phyloP scores from a whole-genome alignment of 2,113 vertebrate genomes.

The Tragulus kanchil region DNA sequence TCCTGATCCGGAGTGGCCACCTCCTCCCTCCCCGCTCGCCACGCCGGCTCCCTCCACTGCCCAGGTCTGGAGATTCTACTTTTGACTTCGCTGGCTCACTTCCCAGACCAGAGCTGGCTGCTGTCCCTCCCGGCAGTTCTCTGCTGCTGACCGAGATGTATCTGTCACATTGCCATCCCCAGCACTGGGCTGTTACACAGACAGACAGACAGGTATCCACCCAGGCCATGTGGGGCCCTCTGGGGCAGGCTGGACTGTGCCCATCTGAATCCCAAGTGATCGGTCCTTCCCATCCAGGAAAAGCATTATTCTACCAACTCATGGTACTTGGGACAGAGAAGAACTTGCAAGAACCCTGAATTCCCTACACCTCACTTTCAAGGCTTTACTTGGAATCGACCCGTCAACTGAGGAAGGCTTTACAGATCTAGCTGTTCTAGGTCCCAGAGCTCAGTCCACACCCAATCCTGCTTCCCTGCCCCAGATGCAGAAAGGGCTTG shows the following conservation, averaged over 20 bases:
- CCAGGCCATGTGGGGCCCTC: not conserved
- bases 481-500: not conserved
- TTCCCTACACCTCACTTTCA: not conserved
- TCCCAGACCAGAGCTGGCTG: not conserved
- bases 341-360: not conserved
- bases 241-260: not conserved
- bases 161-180: not conserved
- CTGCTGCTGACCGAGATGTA: not conserved
- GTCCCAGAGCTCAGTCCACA: not conserved
- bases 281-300: not conserved
- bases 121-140: not conserved
- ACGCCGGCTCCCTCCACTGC: not conserved
- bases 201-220: not conserved
- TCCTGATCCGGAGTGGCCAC: not conserved
- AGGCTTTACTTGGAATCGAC: not conserved
- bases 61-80: not conserved
- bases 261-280: not conserved
- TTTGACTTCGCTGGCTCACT: not conserved
- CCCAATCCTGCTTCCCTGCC: rapidly evolving
- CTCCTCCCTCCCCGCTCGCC: not conserved
- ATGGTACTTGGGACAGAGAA: not conserved
- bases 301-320: not conserved
- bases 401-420: not conserved
- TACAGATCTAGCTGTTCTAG: not conserved
- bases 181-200: not conserved